Base-by-base conservation (phyloP, 1,140 invertebrate genomes). In the Saccostrea glomerata region DNA sequence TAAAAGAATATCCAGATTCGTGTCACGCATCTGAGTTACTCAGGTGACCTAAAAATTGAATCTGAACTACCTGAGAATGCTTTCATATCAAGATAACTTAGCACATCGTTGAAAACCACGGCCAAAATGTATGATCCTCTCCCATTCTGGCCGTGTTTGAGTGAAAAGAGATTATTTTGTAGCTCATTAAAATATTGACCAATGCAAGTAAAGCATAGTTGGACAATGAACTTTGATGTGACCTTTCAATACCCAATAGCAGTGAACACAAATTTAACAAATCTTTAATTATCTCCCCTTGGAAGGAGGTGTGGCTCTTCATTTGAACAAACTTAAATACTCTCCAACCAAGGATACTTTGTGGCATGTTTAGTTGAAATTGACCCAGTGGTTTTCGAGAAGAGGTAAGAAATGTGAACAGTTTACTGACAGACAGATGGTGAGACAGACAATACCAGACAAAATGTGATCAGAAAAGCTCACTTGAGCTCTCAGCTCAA, bases 401-500 rank as follows among this genome's bases (percentile, higher is more conserved):
- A 66, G 60, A 20, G 0, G 60, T 36, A 36, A 36, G n/a, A 20
- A 17, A 66, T 20, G 20, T 66, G 17, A 20, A 66, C 1, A 66
- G 20, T 66, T 66, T 20, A 66, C 60, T 23, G 60, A 66, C 5
- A 4, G 60, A 66, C 15, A 20, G 60, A 36, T 36, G 30, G 30
- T 1, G 30, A 36, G 2, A 36, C 30, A 36, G 30, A 36, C 30
- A 36, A 36, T 36, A 36, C 30, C 60, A 5, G 60, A n/a, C 60
- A 66, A 66, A 9, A 20, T 13, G 23, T 23, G 23, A 20, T 6
- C 60, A 66, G 60, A 66, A 66, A 66, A 66, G 60, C 60, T 66
- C 60, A 66, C n/a, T 66, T 66, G 60, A 66, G n/a, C 60, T n/a
- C n/a, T 66, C 60, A 66, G 60, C 60, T 66, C 60, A 66, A 20